Percentiles rank a stretch among this genome's conserved stretches.
Evolutionary conservation across 30 jellyfish, hydroid and myxozoan species (phyloP).

Genomic region (Mastigias papua): DNA sequence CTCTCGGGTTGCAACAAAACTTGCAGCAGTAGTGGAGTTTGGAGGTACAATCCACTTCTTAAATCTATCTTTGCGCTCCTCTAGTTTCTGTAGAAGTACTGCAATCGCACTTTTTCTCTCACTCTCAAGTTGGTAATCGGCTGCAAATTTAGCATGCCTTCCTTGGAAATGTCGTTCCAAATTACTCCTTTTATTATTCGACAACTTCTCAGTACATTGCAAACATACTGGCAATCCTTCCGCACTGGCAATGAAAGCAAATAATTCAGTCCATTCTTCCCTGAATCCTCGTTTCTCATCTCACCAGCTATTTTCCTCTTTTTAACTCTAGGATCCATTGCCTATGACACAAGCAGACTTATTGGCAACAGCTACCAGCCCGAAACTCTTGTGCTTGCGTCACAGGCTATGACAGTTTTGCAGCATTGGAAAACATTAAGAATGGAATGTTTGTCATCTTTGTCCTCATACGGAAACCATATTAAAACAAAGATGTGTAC

Average conservation of each 20-base stretch:
- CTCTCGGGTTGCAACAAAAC: background rate
- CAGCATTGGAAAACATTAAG: too few relatives aligned
- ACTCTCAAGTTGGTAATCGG: background rate
- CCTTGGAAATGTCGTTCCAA: background rate
- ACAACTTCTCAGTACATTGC: background rate
- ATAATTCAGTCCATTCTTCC: background rate
- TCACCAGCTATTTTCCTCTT: too few relatives aligned
- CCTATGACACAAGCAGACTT: too few relatives aligned
- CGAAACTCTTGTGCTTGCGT: too few relatives aligned
- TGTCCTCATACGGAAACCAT: too few relatives aligned
- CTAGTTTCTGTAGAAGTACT: background rate
- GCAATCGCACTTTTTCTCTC: background rate
- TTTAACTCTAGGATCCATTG: too few relatives aligned
- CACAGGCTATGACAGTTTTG: too few relatives aligned
- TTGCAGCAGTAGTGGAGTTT: background rate
- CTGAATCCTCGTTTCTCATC: background rate
- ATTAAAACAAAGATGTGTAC: too few relatives aligned
- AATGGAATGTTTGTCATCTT: too few relatives aligned
- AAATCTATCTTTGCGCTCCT: background rate
- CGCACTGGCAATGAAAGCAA: background rate
- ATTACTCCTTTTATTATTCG: background rate
- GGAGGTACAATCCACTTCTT: background rate
- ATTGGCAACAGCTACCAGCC: too few relatives aligned
- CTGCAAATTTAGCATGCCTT: background rate
- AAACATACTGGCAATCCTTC: background rate